Percentiles rank a stretch among this genome's conserved stretches.
phyloP scores from a whole-genome alignment of 1,140 invertebrate genomes.

The Calycopis cecrops region DNA sequence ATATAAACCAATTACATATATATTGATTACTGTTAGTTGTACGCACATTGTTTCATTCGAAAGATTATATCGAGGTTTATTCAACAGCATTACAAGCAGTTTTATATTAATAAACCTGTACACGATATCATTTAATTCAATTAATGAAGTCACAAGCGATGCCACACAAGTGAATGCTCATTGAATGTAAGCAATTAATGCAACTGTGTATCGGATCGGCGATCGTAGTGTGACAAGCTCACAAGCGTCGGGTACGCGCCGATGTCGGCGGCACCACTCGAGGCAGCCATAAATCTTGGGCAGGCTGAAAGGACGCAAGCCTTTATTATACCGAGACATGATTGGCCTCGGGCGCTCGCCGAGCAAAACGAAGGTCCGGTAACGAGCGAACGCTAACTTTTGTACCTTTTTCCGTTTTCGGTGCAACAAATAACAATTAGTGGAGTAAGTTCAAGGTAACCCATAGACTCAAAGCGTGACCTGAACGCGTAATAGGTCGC shows the following conservation, averaged over 20 bases:
- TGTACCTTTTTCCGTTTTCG: conserved; percentile 8
- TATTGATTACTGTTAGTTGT: too few species aligned
- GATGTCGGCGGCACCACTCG: conserved; percentile 40
- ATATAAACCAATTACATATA: too few species aligned
- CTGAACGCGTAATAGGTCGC: background rate
- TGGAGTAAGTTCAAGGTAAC: conserved; percentile 1
- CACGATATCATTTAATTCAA: too few species aligned
- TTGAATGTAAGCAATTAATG: conserved; percentile 46
- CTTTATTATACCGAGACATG: conserved; percentile 68
- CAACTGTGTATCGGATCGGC: conserved; percentile 34
- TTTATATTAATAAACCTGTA: too few species aligned
- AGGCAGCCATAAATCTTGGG: conserved; percentile 57
- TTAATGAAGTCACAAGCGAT: too few species aligned
- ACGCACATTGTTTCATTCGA: too few species aligned
- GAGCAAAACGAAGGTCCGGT: conserved; percentile 56
- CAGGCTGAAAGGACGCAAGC: conserved; percentile 54
- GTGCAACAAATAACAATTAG: conserved; percentile 7
- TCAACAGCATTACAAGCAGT: too few species aligned
- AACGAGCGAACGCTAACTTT: background rate
- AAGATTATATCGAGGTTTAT: too few species aligned
- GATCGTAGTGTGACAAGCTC: conserved; percentile 61
- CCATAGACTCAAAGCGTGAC: background rate
- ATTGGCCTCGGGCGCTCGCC: conserved; percentile 56
- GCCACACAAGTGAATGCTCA: conserved; percentile 4
- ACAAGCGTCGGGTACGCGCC: conserved; percentile 51